These are phyloP conservation scores for Pogonus chalceus DNA, from an alignment of 1,140 invertebrate genomes.

Conservation along the genomic window DNA sequence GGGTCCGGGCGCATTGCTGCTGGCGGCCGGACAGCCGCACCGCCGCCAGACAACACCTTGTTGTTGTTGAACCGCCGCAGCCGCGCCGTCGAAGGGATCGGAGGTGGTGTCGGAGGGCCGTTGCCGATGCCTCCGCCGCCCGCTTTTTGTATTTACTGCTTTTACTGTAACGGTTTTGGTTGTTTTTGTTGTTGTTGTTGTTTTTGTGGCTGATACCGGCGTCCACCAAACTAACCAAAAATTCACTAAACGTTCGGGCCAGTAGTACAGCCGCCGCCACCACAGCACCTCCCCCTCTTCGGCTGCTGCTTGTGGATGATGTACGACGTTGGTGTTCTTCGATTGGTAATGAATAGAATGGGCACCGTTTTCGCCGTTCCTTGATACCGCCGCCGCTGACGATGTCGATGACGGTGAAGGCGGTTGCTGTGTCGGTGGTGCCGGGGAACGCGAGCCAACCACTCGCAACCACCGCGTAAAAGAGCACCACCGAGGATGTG, in stretches of 20 bases:
- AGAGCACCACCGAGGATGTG: not conserved
- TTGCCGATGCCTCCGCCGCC: not conserved
- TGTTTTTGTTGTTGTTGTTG: not conserved
- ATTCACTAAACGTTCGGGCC: not conserved
- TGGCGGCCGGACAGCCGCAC: constrained; percentile 35
- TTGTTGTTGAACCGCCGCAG: not conserved
- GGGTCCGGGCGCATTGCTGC: constrained; percentile 36
- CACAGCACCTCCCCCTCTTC: not conserved
- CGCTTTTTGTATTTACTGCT: not conserved
- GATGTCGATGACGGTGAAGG: not conserved
- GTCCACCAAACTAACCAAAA: not conserved
- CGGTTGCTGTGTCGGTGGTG: not conserved
- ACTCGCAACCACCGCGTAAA: constrained; percentile 31
- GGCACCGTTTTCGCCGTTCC: not conserved
- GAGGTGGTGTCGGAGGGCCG: constrained; percentile 28
- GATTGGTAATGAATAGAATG: not conserved
- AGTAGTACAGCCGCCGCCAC: not conserved
- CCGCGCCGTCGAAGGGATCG: constrained; percentile 6
- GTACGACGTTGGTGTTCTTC: not conserved
- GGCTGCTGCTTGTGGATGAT: no score
- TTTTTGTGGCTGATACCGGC: not conserved
- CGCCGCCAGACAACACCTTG: constrained; percentile 14
- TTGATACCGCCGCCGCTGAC: not conserved
- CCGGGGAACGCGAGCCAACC: constrained; percentile 30
- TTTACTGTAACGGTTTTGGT: not conserved